phyloP scores from a whole-genome alignment of 2,888 invertebrate species.

The Adineta ricciae region DNA sequence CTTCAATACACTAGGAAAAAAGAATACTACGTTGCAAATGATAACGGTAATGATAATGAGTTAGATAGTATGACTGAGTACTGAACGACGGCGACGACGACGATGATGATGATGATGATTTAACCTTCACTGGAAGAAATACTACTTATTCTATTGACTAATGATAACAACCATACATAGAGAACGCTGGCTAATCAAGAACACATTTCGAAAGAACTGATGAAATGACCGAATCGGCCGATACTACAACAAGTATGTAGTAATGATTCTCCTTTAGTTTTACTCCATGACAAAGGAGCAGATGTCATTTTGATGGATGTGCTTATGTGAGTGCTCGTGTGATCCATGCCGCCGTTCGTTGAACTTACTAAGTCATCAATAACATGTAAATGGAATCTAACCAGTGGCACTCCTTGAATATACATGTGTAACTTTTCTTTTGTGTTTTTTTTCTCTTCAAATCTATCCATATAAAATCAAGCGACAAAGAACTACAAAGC shows the following conservation, averaged over 20 bases:
- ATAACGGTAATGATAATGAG: background rate
- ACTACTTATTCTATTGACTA: background rate
- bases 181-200: background rate
- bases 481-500: background rate
- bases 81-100: background rate
- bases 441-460: background rate
- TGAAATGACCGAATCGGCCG: background rate
- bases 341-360: background rate
- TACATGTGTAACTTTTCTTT: background rate
- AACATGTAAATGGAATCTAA: background rate
- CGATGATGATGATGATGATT: background rate
- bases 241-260: background rate
- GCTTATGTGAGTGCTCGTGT: background rate
- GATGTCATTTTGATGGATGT: background rate
- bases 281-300: background rate
- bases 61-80: background rate
- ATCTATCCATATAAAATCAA: background rate
- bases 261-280: background rate
- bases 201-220: background rate
- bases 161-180: background rate
- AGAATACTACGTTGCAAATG: background rate
- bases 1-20: background rate
- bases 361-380: background rate
- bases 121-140: background rate
- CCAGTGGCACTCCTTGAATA: background rate